Conservation (phyloP, 2,888 invertebrate species). For the Rugalucina vietnamica region DNA sequence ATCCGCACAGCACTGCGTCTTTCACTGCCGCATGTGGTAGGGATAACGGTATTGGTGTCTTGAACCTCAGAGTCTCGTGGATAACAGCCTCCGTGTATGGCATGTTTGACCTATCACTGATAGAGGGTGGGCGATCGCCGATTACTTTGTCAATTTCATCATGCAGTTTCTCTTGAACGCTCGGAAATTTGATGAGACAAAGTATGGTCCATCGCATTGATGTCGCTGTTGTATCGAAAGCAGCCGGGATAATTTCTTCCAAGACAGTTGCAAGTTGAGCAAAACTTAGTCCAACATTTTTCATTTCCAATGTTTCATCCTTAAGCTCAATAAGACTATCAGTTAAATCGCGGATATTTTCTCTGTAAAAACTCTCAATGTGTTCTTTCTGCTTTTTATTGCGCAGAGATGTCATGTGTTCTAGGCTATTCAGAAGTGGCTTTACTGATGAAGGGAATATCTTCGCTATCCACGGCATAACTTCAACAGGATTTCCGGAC, state of each 20-base stretch:
- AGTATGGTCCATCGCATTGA: neutral
- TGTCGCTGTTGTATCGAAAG: neutral
- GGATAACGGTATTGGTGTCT: conserved; percentile 59
- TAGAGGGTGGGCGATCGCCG: neutral
- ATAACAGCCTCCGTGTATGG: conserved; percentile 67
- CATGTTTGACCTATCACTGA: neutral
- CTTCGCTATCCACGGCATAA: conserved; percentile 54
- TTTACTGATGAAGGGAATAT: conserved; percentile 21
- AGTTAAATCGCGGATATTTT: conserved; percentile 48
- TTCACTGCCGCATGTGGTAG: conserved; percentile 65
- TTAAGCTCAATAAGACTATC: conserved; percentile 41
- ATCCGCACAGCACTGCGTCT: conserved; percentile 8
- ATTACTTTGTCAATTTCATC: neutral
- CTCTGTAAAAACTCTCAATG: conserved; percentile 42
- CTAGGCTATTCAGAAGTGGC: conserved; percentile 28
- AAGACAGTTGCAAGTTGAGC: neutral
- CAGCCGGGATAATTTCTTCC: neutral
- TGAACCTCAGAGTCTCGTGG: conserved; percentile 63
- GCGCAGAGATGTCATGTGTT: neutral
- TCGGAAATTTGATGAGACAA: neutral
- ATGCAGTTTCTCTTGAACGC: neutral
- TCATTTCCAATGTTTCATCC: neutral
- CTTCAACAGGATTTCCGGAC: conserved; percentile 50
- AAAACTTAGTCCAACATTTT: no score
- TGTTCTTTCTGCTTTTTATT: neutral